A percentile compares a stretch with the other conserved stretches of the same genome.
Evolutionary conservation across 2,797 vertebrate genomes (phyloP).

Genomic region (Eupleurogrammus muticus): DNA sequence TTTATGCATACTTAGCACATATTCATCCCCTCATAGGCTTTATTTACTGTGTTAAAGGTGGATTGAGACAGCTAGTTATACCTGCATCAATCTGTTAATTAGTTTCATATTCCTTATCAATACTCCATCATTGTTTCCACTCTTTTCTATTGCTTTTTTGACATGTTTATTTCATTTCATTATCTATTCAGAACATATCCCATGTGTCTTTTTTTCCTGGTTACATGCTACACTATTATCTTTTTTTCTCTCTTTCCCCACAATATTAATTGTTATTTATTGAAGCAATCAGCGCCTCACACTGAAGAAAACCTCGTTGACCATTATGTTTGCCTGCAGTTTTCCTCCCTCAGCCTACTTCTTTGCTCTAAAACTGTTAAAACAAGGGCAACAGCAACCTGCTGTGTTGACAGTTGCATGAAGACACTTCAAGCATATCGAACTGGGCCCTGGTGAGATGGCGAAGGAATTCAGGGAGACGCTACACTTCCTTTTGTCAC

Average conservation of each 20-base stretch:
- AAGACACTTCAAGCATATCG: constrained; percentile 61
- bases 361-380: constrained; percentile 34
- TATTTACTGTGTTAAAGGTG: constrained; percentile 11
- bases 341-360: constrained; percentile 23
- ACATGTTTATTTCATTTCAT: constrained; percentile 6
- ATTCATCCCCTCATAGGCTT: constrained; percentile 1
- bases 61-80: not conserved
- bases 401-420: constrained; percentile 48
- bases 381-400: constrained; percentile 50
- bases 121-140: not conserved
- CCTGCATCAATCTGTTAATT: constrained; percentile 5
- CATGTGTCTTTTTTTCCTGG: constrained; percentile 10
- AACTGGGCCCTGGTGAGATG: constrained; percentile 47
- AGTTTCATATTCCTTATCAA: not conserved
- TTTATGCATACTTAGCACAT: constrained; percentile 8
- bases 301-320: constrained; percentile 32
- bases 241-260: constrained; percentile 27
- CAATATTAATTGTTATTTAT: constrained; percentile 40
- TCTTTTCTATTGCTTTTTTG: not conserved
- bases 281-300: constrained; percentile 43
- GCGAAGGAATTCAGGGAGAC: constrained; percentile 37
- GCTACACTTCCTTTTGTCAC: constrained; percentile 58
- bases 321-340: constrained; percentile 35
- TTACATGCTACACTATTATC: constrained; percentile 9
- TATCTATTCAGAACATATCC: not conserved